Evolutionary conservation across 1,140 invertebrate species (phyloP), one percentile per base, ranked within the genome.

Genomic region (Nilaparvata lugens): DNA sequence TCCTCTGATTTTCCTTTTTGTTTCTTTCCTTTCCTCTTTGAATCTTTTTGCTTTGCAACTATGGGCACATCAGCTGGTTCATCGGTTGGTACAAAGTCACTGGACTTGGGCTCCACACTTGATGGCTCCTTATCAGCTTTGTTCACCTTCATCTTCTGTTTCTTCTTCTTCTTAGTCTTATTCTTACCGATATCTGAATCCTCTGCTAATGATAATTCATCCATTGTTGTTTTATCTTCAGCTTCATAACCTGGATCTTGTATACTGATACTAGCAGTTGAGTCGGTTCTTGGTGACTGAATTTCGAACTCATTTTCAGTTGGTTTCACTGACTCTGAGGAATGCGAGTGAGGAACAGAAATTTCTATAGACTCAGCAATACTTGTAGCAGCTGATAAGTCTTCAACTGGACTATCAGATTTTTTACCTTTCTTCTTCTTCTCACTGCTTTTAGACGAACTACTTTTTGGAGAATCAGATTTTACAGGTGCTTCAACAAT

Each of bases 321-420:
- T 7, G 78, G 75, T 68, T 79, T 77, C 2, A 78, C 77, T 52
- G 74, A 72, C 59, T 81, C 77, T 57, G 76, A 75, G 14, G 68
- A 69, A 35, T 69, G 74, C 4, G 72, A 72, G 60, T 78, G 71
- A 68, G 74, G 73, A 25, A 81, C 63, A 61, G 76, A 72, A 63
- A 85, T 78, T 53, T 83, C 79, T 28, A 80, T 78, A 4, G 82
- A 83, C 65, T 84, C 81, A n/a, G 74, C 78, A 43, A 85, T 71
- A 60, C 78, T 79, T 54, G 81, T 78, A 24, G 73, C 71, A n/a
- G 75, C 52, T 2, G 79, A 80, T 62, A 62, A 67, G 52, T 68
- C 67, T 64, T 70, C 67, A 18, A 19, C 16, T 25, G 55, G 42
- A 16, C 53, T 38, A 2, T 19, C 21, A 57, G 24, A 18, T 48